phyloP scores from a whole-genome alignment of 2,888 invertebrate species.

The Catocala fraxini region DNA sequence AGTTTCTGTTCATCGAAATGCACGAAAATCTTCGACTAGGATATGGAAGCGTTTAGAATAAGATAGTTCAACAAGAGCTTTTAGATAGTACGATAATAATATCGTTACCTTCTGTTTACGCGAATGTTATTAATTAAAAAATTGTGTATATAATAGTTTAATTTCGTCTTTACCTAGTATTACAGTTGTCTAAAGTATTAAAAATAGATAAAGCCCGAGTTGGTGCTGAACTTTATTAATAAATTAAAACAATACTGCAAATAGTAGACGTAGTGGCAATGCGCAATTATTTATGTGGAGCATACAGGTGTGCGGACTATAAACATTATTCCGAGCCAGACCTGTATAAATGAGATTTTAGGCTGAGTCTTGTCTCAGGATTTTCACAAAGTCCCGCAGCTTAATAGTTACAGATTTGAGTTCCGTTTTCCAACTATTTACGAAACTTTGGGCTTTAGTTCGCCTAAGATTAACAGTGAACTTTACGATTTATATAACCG shows the following conservation, averaged over 20 bases:
- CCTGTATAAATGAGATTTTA: slow-evolving; percentile 49
- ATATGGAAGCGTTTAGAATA: slow-evolving; percentile 54
- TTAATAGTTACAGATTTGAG: slow-evolving; percentile 35
- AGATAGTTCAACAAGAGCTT: slow-evolving; percentile 41
- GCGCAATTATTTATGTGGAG: slow-evolving; percentile 52
- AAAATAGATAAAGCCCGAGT: not conserved
- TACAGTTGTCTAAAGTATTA: not conserved
- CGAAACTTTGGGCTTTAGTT: slow-evolving; percentile 5
- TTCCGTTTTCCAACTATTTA: slow-evolving; percentile 19
- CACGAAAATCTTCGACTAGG: slow-evolving; percentile 54
- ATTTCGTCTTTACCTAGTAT: too few species aligned
- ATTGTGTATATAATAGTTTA: too few species aligned
- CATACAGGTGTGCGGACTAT: slow-evolving; percentile 55
- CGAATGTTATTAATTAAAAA: too few species aligned
- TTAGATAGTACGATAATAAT: not conserved
- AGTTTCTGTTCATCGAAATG: slow-evolving; percentile 55
- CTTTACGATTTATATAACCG: slow-evolving; percentile 17
- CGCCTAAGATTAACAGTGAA: not conserved
- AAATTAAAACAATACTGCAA: slow-evolving; percentile 37
- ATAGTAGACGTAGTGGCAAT: slow-evolving; percentile 40
- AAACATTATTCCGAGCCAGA: slow-evolving; percentile 46
- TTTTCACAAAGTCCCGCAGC: slow-evolving; percentile 28
- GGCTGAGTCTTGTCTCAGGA: slow-evolving; percentile 47
- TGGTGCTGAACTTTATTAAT: slow-evolving; percentile 24
- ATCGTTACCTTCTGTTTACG: too few species aligned